A percentile compares a stretch with the other conserved stretches of the same genome.
phyloP scores from a whole-genome alignment of 2,113 vertebrate genomes.

The Myrmecophaga tridactyla region DNA sequence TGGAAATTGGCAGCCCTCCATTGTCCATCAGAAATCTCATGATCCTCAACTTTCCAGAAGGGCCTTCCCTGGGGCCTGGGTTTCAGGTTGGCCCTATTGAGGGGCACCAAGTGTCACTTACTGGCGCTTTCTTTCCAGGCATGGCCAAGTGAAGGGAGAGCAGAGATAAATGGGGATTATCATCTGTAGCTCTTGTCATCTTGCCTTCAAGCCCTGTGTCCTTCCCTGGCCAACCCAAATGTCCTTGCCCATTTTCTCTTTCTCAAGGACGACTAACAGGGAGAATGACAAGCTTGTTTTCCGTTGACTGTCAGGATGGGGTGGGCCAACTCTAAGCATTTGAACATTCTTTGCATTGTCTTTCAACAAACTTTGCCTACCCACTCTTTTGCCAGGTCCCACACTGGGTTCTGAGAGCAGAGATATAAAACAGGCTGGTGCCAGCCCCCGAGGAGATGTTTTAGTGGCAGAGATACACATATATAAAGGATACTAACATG shows the following conservation, averaged over 20 bases:
- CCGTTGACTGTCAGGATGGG: neutral
- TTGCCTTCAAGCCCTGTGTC: no score
- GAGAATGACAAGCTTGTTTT: neutral
- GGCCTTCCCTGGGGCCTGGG: no score
- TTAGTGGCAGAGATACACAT: neutral
- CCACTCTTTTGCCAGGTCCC: neutral
- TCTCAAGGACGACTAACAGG: fast-evolving
- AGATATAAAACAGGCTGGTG: neutral
- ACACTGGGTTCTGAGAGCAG: neutral
- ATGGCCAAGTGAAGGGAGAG: fast-evolving
- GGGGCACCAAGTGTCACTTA: neutral
- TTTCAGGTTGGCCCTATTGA: neutral
- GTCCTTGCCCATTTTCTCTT: neutral
- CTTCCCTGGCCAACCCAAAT: neutral
- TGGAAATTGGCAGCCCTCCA: neutral
- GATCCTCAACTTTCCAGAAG: fast-evolving
- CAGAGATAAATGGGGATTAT: fast-evolving
- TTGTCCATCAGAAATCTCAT: fast-evolving
- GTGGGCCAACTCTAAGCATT: neutral
- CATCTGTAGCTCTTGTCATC: fast-evolving
- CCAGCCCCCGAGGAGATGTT: neutral
- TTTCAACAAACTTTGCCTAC: neutral
- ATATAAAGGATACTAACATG: fast-evolving
- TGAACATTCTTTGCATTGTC: neutral
- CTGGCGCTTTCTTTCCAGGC: neutral